A percentile compares a stretch with the other conserved stretches of the same genome.
Conservation (phyloP, 2,888 invertebrate genomes). For the Nesidiocoris tenuis region DNA sequence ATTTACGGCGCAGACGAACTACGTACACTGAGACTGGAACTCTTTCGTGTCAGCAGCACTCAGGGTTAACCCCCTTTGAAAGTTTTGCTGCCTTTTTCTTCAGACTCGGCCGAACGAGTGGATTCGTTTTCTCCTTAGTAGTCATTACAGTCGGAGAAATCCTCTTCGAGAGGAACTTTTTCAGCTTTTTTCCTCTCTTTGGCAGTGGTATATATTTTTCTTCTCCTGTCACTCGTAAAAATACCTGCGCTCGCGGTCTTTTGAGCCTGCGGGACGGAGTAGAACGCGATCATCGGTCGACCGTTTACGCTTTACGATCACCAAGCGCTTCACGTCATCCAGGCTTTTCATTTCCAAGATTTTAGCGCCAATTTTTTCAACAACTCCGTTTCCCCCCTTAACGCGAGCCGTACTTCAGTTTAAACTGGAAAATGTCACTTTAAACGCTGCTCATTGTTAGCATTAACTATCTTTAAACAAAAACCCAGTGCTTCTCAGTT, state of each 20-base stretch:
- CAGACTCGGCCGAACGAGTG: background rate
- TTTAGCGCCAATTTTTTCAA: too few species aligned
- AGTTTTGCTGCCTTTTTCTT: constrained; percentile 3
- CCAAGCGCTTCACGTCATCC: background rate
- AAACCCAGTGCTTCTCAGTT: too few species aligned
- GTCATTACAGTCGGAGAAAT: constrained; percentile 15
- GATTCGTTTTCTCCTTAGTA: constrained; percentile 9
- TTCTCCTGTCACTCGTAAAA: constrained; percentile 4
- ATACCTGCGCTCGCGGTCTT: background rate
- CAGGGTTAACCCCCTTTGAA: background rate
- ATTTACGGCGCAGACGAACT: constrained; percentile 33
- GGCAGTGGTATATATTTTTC: background rate
- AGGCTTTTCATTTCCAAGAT: background rate
- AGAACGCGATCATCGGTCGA: background rate
- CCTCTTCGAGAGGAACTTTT: background rate
- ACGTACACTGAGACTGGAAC: background rate
- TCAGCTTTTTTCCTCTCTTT: background rate
- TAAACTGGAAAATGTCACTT: too few species aligned
- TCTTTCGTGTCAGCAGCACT: background rate
- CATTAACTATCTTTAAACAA: too few species aligned
- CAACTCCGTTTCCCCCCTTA: too few species aligned
- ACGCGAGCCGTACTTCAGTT: too few species aligned
- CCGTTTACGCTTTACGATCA: background rate
- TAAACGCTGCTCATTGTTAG: too few species aligned
- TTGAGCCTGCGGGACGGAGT: background rate